phyloP scores from a whole-genome alignment of 2,797 vertebrate species.

The Lemur catta region DNA sequence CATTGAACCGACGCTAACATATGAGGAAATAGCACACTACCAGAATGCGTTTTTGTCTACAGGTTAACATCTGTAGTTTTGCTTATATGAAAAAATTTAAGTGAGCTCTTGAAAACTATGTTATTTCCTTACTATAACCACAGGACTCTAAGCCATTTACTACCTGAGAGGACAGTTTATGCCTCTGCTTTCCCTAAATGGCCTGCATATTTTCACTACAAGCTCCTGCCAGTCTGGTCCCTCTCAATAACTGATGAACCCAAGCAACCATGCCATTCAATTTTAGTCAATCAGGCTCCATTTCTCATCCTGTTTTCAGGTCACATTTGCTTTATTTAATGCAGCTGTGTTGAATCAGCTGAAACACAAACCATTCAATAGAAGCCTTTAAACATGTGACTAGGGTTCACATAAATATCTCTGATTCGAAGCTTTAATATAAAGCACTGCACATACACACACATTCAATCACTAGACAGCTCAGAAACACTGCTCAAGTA shows the following conservation, averaged over 20 bases:
- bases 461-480: background rate
- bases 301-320: slow-evolving; percentile 31
- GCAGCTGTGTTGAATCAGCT: slow-evolving; percentile 57
- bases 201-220: background rate
- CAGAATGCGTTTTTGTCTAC: background rate
- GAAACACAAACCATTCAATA: slow-evolving; percentile 15
- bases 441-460: background rate
- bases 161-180: background rate
- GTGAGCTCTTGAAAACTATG: background rate
- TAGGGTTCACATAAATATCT: slow-evolving; percentile 32
- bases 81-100: background rate
- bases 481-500: background rate
- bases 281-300: background rate
- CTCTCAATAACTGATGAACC: background rate
- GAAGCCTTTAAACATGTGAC: background rate
- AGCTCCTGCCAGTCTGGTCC: background rate
- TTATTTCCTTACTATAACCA: background rate
- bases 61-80: background rate
- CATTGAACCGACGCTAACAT: background rate
- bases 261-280: background rate
- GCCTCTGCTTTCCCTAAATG: background rate
- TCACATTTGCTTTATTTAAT: slow-evolving; percentile 53
- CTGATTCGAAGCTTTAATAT: background rate
- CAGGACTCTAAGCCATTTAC: background rate
- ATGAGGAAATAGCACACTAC: background rate